Percentiles rank a stretch among this genome's conserved stretches.
Evolutionary conservation across 2,113 vertebrate genomes (phyloP).

Genomic region (Proterorhinus semilunaris): DNA sequence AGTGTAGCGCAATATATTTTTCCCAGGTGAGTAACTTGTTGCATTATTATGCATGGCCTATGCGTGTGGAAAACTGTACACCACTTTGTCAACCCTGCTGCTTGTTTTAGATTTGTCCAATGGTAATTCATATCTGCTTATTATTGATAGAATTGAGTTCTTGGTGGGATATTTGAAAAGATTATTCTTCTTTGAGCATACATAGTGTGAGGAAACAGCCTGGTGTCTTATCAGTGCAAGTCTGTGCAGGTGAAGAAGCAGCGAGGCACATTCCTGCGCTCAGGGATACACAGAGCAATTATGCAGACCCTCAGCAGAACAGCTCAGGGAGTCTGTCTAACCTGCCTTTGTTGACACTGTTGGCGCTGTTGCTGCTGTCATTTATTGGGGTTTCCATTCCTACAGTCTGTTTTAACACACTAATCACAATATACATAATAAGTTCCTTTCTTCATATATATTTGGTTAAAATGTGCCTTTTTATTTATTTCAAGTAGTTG

Average conservation of each 20-base stretch:
- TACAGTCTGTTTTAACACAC: no score
- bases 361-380: no score
- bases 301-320: slow-evolving; percentile 43
- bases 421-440: no score
- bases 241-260: slow-evolving; percentile 72
- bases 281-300: slow-evolving; percentile 38
- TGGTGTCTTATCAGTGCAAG: slow-evolving; percentile 59
- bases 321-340: slow-evolving; percentile 9
- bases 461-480: no score
- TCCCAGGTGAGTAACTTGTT: background rate
- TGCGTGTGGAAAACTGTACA: background rate
- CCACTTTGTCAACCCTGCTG: background rate
- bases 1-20: background rate
- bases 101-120: background rate
- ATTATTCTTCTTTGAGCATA: background rate
- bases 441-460: no score
- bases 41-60: background rate
- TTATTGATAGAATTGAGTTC: background rate
- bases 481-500: no score
- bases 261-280: slow-evolving; percentile 69
- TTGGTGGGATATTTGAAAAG: background rate
- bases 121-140: background rate
- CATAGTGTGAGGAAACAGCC: slow-evolving; percentile 2
- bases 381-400: no score
- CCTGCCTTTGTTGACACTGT: slow-evolving; percentile 23